Evolutionary conservation across 2,797 vertebrate genomes (phyloP), one percentile per base, ranked within the genome.

Genomic region (Cossypha dichroa): DNA sequence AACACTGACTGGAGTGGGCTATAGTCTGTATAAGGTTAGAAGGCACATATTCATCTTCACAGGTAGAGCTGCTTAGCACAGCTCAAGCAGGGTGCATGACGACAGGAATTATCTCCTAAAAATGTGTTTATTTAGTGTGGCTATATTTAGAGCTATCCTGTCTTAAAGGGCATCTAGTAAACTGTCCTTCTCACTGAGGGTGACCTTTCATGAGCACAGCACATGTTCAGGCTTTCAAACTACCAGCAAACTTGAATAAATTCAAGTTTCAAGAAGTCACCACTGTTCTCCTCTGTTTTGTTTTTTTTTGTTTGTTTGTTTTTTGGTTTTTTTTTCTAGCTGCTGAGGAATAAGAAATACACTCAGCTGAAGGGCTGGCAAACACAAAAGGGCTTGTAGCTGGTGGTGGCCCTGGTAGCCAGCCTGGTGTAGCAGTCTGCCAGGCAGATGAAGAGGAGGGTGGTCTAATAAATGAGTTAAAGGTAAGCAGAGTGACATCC

Each of bases 381-480:
- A 75, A 36, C 34, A 48, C 54, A 83, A 79, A 78, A 68, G 62
- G 20, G 36, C 41, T 83, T 87, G 26, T 60, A 72, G 78, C 45
- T 68, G 70, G 15, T 83, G 78, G 45, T 74, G 75, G 64, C 81
- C 58, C 72, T 77, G 49, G 22, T 75, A 22, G 15, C 76, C 64
- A 83, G 64, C 33, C 76, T 58, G 48, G 72, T 13, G 58, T 9
- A 68, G 56, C 22, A 40, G 23, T 45, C 84, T 96, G 92, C 64
- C 43, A 58, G 21, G 46, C 72, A 95, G 89, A 91, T 88, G 84
- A 91, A 85, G 68, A 94, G 26, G 60, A 94, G 84, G 88, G 92
- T 93, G 92, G 81, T 93, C 90, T 69, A 38, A 54, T 9, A 25
- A 64, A 38, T 13, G 4, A 68, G 31, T 73, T 67, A 49, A 75